Evolutionary conservation across 2,797 vertebrate species (phyloP).

Genomic region (Siniperca obscura): DNA sequence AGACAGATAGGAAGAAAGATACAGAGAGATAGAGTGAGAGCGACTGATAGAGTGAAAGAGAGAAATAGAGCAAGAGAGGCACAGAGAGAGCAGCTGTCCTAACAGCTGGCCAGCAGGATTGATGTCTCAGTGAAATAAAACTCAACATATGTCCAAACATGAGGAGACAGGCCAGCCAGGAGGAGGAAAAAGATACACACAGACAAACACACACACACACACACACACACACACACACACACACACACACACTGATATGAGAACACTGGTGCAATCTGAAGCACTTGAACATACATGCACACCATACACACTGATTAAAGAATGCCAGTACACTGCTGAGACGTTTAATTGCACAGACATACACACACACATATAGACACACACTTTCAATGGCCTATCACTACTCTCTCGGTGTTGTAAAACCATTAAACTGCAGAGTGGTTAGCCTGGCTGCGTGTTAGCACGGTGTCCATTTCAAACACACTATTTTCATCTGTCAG

Average conservation of each 20-base stretch:
- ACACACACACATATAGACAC: conserved; percentile 27
- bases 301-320: conserved; percentile 69
- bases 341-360: conserved; percentile 55
- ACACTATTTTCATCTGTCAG: conserved; percentile 84
- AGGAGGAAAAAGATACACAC: conserved; percentile 58
- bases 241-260: conserved; percentile 37
- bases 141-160: conserved; percentile 83
- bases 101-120: conserved; percentile 81
- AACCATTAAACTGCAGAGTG: conserved; percentile 78
- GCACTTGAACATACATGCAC: conserved; percentile 43
- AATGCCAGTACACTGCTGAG: conserved; percentile 54
- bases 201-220: conserved; percentile 45
- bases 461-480: conserved; percentile 78
- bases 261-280: conserved; percentile 31
- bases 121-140: conserved; percentile 84
- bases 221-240: conserved; percentile 42
- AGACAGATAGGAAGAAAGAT: conserved; percentile 6
- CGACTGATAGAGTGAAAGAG: conserved; percentile 16
- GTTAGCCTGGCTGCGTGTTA: conserved; percentile 72
- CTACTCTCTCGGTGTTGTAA: conserved; percentile 56
- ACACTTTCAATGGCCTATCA: conserved; percentile 8
- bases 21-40: conserved; percentile 21
- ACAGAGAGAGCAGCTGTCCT: conserved; percentile 77
- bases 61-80: conserved; percentile 42
- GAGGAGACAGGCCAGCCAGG: conserved; percentile 66